phyloP scores from a whole-genome alignment of 1,140 invertebrate genomes.

The Vollenhovia emeryi region DNA sequence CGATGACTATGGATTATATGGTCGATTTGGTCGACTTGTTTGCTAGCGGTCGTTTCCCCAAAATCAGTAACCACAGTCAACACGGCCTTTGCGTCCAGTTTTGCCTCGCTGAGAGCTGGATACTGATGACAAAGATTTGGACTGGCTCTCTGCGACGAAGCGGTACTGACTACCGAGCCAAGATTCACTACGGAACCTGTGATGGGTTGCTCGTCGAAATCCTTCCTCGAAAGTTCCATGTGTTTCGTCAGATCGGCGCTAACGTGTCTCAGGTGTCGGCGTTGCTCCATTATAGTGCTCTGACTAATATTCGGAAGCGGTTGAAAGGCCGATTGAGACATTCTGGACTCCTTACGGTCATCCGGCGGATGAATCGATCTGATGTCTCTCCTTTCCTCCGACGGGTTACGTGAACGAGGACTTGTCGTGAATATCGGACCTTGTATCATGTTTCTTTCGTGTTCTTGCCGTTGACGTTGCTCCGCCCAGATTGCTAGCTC shows the following conservation, averaged over 20 bases:
- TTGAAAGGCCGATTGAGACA: constrained; percentile 81
- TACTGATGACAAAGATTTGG: constrained; percentile 83
- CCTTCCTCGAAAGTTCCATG: constrained; percentile 82
- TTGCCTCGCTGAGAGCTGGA: constrained; percentile 80
- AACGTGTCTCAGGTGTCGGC: constrained; percentile 83
- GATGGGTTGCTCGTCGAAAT: constrained; percentile 83
- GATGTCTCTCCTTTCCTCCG: constrained; percentile 78
- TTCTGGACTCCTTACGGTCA: constrained; percentile 78
- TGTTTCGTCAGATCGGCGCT: constrained; percentile 84
- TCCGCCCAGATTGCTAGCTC: constrained; percentile 83
- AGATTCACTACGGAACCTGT: constrained; percentile 82
- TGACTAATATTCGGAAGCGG: constrained; percentile 83
- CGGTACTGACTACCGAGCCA: constrained; percentile 70
- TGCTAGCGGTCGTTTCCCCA: constrained; percentile 71
- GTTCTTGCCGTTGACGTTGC: constrained; percentile 82
- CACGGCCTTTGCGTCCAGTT: constrained; percentile 79
- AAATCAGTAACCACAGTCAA: constrained; percentile 81
- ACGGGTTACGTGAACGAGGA: constrained; percentile 81
- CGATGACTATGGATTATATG: constrained; percentile 84
- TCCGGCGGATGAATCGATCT: constrained; percentile 67
- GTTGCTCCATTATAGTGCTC: constrained; percentile 83
- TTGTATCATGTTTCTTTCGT: constrained; percentile 78
- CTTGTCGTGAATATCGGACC: constrained; percentile 79
- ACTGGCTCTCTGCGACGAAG: constrained; percentile 79
- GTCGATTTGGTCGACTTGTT: constrained; percentile 80